Conservation (phyloP, 2,888 invertebrate species). For the Pheosia gnoma region DNA sequence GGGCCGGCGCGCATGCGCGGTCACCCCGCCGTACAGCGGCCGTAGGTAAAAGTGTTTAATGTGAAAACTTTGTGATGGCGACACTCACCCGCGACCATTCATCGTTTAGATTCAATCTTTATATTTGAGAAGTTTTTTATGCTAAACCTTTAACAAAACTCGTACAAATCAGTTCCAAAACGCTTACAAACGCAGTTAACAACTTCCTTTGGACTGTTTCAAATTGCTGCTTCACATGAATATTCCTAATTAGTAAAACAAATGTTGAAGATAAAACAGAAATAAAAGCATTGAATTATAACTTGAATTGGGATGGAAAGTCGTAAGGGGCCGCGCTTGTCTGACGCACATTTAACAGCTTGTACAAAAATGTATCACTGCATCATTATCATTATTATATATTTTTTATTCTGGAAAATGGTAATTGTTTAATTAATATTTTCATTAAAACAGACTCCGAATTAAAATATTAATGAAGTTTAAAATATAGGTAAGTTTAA, state of each 20-base stretch:
- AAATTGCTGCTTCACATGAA: constrained; percentile 10
- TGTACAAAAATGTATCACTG: background rate
- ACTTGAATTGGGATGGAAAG: constrained; percentile 4
- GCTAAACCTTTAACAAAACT: constrained; percentile 12
- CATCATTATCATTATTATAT: no score
- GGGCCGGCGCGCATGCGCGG: constrained; percentile 51
- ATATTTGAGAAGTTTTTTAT: constrained; percentile 31
- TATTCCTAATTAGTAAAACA: constrained; percentile 14
- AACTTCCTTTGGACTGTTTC: background rate
- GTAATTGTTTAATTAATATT: no score
- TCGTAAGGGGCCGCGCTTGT: constrained; percentile 14
- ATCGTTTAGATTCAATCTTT: constrained; percentile 49
- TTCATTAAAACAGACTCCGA: no score
- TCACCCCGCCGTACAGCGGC: constrained; percentile 38
- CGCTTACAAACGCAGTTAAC: background rate
- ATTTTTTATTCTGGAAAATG: no score
- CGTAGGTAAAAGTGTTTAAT: constrained; percentile 61
- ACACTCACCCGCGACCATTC: constrained; percentile 52
- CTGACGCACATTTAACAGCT: constrained; percentile 9
- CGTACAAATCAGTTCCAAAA: constrained; percentile 8
- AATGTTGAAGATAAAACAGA: constrained; percentile 15
- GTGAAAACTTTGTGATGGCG: constrained; percentile 64
- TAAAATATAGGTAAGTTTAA: no score
- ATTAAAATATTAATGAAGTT: no score
- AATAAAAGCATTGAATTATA: constrained; percentile 2